phyloP scores from a whole-genome alignment of 2,797 vertebrate genomes.

The Caiman crocodilus region DNA sequence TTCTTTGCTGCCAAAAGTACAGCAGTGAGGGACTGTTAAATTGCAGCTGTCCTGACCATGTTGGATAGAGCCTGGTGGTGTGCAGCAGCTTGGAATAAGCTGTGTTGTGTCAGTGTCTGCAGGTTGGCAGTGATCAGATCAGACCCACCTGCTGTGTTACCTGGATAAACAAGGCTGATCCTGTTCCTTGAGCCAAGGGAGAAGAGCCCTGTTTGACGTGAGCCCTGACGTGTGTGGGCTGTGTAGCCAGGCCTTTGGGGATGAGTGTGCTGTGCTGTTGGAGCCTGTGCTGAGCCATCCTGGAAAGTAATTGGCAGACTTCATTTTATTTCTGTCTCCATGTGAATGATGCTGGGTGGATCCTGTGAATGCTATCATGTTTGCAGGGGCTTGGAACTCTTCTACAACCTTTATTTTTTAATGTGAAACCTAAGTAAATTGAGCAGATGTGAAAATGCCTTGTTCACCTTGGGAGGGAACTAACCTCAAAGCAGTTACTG shows the following conservation, averaged over 20 bases:
- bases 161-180: slow-evolving; percentile 44
- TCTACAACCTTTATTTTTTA: slow-evolving; percentile 72
- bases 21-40: slow-evolving; percentile 57
- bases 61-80: slow-evolving; percentile 62
- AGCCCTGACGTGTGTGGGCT: slow-evolving; percentile 41
- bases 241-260: slow-evolving; percentile 13
- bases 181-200: neutral
- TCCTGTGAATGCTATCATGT: neutral
- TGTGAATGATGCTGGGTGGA: slow-evolving; percentile 55
- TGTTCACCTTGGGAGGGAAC: slow-evolving; percentile 48
- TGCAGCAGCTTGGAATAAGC: slow-evolving; percentile 47
- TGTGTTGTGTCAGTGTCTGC: slow-evolving; percentile 44
- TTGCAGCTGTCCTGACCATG: neutral
- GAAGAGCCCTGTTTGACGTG: slow-evolving; percentile 23
- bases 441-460: slow-evolving; percentile 59
- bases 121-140: slow-evolving; percentile 46
- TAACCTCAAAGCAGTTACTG: slow-evolving; percentile 40
- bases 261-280: slow-evolving; percentile 35
- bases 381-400: slow-evolving; percentile 72
- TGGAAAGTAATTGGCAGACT: slow-evolving; percentile 61
- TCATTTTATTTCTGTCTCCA: slow-evolving; percentile 70
- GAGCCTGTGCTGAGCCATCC: slow-evolving; percentile 55
- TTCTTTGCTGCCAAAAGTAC: slow-evolving; percentile 65
- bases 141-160: slow-evolving; percentile 46
- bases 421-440: slow-evolving; percentile 73